Evolutionary conservation across 92 coral and sea anemone genomes (phyloP), one percentile per base, ranked within the genome.

Genomic region (Scolanthus callimorphus): DNA sequence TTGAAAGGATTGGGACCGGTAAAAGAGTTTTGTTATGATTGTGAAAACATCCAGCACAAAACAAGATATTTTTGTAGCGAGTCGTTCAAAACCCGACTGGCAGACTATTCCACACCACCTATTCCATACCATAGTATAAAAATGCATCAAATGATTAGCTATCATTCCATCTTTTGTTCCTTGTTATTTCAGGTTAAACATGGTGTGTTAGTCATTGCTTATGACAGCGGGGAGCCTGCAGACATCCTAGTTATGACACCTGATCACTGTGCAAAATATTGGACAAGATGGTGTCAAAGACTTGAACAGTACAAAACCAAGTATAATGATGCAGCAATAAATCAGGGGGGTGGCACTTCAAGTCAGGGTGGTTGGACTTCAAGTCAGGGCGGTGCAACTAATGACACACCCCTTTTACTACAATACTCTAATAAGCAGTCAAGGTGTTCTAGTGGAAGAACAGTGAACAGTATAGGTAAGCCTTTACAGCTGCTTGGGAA

Each of bases 211-310:
- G 85, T 92, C 15, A 77, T 92, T 49, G 98, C 88, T 10, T 92
- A 92, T 54, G 83, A 69, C 28, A 86, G 86, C 64, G 98, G 98
- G 2, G 73, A 77, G 46, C 86, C 88, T 0, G 98, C 96, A 21
- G 94, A 92, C 30, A 72, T 85, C 11, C 90, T 78, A 22, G 54
- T 82, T 46, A 65, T 92, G 76, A 24, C 81, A 25, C 65, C 28
- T 58, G 90, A 88, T 43, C 50, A 61, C 15, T 92, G 89, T 29
- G 71, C 79, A 49, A 57, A 74, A 11, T 92, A 81, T 60, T 92
- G 98, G 98, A 47, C 48, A 2, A 79, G 79, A 55, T 92, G 98
- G 98, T 63, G 84, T 20, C 67, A 37, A 3, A 71, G 98, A 58
- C 79, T 92, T 51, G 44, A 85, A n/a, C 62, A 75, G 29, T 92